Conservation (phyloP, 2,797 vertebrate species). For the Enteromius treurensis region DNA sequence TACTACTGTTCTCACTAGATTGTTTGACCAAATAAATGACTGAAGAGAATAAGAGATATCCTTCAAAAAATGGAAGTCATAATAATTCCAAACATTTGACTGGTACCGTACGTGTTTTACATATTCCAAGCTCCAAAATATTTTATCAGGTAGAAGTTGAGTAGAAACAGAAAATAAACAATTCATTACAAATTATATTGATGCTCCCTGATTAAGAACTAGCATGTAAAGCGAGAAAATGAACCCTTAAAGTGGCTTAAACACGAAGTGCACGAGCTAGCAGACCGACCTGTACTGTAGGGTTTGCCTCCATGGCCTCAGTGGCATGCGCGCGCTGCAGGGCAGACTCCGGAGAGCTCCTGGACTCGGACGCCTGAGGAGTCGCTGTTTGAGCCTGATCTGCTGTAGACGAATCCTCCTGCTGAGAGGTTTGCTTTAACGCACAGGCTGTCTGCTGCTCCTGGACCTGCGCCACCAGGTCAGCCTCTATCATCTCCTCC, state of each 20-base stretch:
- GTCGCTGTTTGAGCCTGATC: conserved; percentile 33
- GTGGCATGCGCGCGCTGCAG: conserved; percentile 20
- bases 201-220: not conserved
- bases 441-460: conserved; percentile 39
- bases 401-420: not conserved
- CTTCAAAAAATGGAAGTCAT: not conserved
- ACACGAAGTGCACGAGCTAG: not conserved
- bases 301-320: conserved; percentile 50
- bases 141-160: not conserved
- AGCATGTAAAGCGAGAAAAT: not conserved
- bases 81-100: not conserved
- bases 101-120: not conserved
- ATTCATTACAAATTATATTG: not conserved
- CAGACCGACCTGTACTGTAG: conserved; percentile 51
- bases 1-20: not conserved
- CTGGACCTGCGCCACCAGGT: conserved; percentile 64
- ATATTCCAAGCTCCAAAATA: not conserved
- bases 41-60: not conserved
- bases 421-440: conserved; percentile 15
- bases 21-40: not conserved
- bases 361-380: conserved; percentile 6
- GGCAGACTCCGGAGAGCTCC: not conserved
- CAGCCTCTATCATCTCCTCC: conserved; percentile 75
- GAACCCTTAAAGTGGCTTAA: not conserved
- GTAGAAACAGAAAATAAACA: not conserved